These are phyloP conservation scores for Dendroctonus valens DNA, from an alignment of 1,140 invertebrate genomes.

Conservation along the genomic window DNA sequence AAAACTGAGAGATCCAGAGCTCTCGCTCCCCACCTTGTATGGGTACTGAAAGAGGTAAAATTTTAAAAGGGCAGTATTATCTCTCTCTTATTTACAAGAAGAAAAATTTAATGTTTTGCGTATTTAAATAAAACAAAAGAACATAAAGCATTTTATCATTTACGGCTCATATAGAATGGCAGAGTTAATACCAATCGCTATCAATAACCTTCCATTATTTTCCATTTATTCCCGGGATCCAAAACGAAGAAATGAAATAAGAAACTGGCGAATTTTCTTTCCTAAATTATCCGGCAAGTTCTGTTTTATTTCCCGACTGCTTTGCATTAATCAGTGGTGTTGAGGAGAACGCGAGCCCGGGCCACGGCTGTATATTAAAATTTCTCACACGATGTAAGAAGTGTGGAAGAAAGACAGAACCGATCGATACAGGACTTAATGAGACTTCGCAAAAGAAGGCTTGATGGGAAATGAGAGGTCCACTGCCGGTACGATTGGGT, in stretches of 20 bases:
- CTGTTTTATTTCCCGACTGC: conserved; percentile 37
- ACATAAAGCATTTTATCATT: too few relatives aligned
- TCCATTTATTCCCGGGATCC: background rate
- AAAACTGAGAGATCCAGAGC: too few relatives aligned
- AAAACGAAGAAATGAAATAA: conserved; percentile 8
- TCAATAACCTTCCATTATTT: conserved; percentile 4
- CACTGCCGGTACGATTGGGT: conserved; percentile 23
- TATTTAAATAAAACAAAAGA: too few relatives aligned
- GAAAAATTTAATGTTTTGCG: too few relatives aligned
- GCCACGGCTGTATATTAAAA: conserved; percentile 37
- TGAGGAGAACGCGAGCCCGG: conserved; percentile 28
- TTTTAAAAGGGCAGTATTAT: too few relatives aligned
- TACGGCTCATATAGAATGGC: too few relatives aligned
- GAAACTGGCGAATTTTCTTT: conserved; percentile 30
- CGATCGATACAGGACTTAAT: conserved; percentile 38
- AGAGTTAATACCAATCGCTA: background rate
- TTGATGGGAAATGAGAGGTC: conserved; percentile 36
- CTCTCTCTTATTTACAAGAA: too few relatives aligned
- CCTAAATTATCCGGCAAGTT: conserved; percentile 35
- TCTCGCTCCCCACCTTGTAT: too few relatives aligned
- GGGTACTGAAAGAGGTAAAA: too few relatives aligned
- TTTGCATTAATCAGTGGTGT: conserved; percentile 38
- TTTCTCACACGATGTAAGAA: conserved; percentile 38
- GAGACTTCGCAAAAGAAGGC: conserved; percentile 36
- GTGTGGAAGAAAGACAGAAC: conserved; percentile 37